Evolutionary conservation across 2,113 vertebrate species (phyloP).

Genomic region (Tricholaema leucomelas): DNA sequence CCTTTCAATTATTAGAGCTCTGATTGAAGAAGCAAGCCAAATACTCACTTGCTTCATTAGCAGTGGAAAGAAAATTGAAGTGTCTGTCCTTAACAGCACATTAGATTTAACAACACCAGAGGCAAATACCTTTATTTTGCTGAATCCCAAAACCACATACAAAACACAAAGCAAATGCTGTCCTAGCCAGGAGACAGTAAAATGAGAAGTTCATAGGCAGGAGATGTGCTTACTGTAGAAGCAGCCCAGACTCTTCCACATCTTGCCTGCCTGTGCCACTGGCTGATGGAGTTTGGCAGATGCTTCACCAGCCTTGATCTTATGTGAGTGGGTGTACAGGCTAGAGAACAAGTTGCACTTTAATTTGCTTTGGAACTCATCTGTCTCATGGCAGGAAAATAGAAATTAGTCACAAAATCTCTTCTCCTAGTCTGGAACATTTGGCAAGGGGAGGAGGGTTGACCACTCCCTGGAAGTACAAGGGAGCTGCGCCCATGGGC

Average conservation of each 20-base stretch:
- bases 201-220: background rate
- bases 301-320: accelerated
- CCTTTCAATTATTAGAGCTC: background rate
- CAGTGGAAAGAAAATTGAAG: background rate
- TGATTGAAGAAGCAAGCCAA: conserved; percentile 4
- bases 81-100: background rate
- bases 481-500: accelerated
- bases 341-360: background rate
- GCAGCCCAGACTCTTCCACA: background rate
- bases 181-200: background rate
- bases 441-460: background rate
- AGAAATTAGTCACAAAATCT: background rate
- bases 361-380: background rate
- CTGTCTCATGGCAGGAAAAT: background rate
- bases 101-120: background rate
- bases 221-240: background rate
- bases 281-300: background rate
- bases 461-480: accelerated
- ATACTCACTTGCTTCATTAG: background rate
- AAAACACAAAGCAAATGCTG: background rate
- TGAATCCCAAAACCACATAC: background rate
- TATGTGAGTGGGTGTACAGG: accelerated
- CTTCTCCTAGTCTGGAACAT: background rate
- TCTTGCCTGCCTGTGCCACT: background rate
- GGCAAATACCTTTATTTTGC: background rate